A percentile compares a stretch with the other conserved stretches of the same genome.
Conservation (phyloP, 2,113 vertebrate genomes). For the Phycodurus eques region DNA sequence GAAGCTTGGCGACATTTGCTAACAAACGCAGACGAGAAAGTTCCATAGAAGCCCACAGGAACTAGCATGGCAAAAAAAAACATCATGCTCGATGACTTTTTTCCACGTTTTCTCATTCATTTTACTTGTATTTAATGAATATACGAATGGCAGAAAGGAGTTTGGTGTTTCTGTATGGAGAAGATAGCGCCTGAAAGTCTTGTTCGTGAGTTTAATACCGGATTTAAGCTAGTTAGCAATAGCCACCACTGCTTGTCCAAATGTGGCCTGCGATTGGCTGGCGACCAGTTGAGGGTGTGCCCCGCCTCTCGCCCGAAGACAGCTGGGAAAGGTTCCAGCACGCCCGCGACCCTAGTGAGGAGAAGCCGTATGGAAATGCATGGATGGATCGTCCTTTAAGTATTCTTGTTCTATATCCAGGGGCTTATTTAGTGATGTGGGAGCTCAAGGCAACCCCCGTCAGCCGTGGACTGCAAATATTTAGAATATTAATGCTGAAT, state of each 20-base stretch:
- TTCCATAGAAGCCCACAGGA: neutral
- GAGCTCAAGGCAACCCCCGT: too few species aligned
- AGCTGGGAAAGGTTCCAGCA: too few species aligned
- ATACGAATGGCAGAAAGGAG: neutral
- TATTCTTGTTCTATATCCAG: too few species aligned
- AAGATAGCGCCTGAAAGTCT: neutral
- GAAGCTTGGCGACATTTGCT: neutral
- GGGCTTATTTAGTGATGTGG: too few species aligned
- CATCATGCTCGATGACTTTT: neutral
- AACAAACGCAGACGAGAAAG: neutral
- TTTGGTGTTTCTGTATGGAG: neutral
- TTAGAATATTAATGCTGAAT: too few species aligned
- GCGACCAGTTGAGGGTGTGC: too few species aligned
- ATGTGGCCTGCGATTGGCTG: neutral
- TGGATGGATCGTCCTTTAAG: too few species aligned
- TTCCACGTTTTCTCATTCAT: neutral
- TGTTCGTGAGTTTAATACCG: neutral
- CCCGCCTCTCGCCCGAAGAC: too few species aligned
- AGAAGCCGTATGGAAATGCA: too few species aligned
- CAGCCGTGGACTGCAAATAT: too few species aligned
- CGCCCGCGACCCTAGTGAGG: too few species aligned
- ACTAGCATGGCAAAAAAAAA: neutral
- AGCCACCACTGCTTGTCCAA: neutral
- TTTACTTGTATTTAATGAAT: neutral
- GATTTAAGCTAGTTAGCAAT: neutral